phyloP scores from a whole-genome alignment of 2,797 vertebrate genomes.

The Hafferia zeledoni region DNA sequence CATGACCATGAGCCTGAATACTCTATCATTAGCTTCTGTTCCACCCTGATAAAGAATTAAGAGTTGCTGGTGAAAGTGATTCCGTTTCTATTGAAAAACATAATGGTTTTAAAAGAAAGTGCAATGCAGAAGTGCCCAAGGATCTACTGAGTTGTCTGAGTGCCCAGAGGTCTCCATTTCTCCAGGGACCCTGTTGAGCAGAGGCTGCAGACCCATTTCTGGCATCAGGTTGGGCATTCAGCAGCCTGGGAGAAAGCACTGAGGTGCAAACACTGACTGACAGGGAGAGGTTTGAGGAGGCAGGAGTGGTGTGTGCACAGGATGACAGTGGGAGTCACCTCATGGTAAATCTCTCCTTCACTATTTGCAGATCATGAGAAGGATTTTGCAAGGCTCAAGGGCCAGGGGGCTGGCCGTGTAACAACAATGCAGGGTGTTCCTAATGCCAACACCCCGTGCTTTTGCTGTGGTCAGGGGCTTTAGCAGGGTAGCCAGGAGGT shows the following conservation, averaged over 20 bases:
- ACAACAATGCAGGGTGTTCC: neutral
- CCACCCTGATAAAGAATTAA: neutral
- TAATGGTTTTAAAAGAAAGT: neutral
- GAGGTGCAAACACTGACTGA: neutral
- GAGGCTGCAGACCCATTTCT: neutral
- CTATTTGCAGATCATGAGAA: neutral
- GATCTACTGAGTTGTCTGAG: fast-evolving
- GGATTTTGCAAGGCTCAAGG: neutral
- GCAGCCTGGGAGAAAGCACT: neutral
- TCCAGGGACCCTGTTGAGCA: fast-evolving
- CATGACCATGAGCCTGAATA: neutral
- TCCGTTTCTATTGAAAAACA: neutral
- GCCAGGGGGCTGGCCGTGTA: too few relatives aligned
- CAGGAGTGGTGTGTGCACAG: fast-evolving
- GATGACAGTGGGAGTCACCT: neutral
- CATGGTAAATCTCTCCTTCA: neutral
- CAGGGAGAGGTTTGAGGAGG: fast-evolving
- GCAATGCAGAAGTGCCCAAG: neutral
- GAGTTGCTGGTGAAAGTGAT: neutral
- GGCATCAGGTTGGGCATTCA: neutral
- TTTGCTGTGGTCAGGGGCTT: neutral
- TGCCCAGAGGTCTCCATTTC: neutral
- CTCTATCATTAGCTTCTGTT: neutral
- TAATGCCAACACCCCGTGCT: fast-evolving
- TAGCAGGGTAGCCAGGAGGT: neutral